phyloP scores from a whole-genome alignment of 2,113 vertebrate species.

The Hydrolagus affinis region DNA sequence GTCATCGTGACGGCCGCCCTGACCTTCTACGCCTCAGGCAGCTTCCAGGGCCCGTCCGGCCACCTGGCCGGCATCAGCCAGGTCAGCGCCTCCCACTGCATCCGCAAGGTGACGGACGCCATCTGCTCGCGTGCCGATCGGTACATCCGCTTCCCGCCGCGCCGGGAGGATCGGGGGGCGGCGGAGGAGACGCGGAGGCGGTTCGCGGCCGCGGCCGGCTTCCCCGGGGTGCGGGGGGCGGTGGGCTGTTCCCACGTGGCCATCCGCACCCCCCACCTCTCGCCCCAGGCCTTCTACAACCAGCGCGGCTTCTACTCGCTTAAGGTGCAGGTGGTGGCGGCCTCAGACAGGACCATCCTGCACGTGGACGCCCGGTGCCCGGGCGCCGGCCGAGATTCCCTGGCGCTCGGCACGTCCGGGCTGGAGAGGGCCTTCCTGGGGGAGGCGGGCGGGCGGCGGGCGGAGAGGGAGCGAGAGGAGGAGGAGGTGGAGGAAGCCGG shows the following conservation, averaged over 20 bases:
- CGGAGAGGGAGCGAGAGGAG: too few species aligned
- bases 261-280: not conserved
- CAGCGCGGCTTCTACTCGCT: not conserved
- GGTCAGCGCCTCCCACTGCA: constrained; percentile 32
- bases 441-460: too few species aligned
- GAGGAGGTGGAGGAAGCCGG: too few species aligned
- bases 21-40: constrained; percentile 24
- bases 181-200: not conserved
- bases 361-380: not conserved
- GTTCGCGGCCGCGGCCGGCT: not conserved
- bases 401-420: not conserved
- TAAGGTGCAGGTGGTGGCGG: not conserved
- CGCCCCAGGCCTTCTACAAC: not conserved
- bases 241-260: not conserved
- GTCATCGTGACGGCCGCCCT: constrained; percentile 14
- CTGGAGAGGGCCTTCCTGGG: too few species aligned
- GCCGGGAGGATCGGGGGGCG: not conserved
- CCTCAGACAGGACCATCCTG: not conserved
- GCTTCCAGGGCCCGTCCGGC: not conserved
- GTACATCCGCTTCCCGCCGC: constrained; percentile 24
- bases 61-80: constrained; percentile 32
- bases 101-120: not conserved
- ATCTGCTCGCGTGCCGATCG: not conserved
- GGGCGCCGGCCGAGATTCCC: not conserved
- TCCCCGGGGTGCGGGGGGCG: not conserved